Percentiles rank a stretch among this genome's conserved stretches.
These are phyloP conservation scores for Chalcosyrphus nemorum DNA, from an alignment of 2,888 invertebrate species.

Conservation along the genomic window DNA sequence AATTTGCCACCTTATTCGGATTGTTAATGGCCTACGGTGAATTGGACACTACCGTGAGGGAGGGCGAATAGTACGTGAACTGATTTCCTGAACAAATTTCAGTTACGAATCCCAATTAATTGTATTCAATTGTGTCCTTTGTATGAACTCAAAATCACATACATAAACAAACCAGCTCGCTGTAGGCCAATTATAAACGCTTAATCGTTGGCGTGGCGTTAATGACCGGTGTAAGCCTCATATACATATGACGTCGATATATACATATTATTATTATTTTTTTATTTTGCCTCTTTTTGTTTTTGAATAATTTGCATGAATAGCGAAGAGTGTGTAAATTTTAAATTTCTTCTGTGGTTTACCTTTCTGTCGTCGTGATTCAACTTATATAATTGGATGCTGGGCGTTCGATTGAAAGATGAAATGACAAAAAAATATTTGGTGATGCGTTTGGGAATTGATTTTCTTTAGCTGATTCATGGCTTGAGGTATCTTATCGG, in stretches of 20 bases:
- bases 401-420: neutral
- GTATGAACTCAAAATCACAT: neutral
- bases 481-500: neutral
- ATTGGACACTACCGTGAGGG: neutral
- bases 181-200: constrained; percentile 13
- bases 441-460: neutral
- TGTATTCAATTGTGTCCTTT: constrained; percentile 8
- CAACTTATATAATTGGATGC: constrained; percentile 14
- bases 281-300: neutral
- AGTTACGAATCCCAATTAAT: constrained; percentile 25
- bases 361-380: neutral
- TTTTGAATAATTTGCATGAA: no score
- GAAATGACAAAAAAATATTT: neutral
- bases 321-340: constrained; percentile 13
- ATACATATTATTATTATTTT: neutral
- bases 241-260: neutral
- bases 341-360: constrained; percentile 9
- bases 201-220: constrained; percentile 39
- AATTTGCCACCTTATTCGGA: constrained; percentile 40
- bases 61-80: constrained; percentile 37
- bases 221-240: constrained; percentile 29
- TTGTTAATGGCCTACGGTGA: constrained; percentile 15
- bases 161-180: neutral
- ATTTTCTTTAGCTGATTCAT: neutral
- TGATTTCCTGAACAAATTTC: constrained; percentile 34